Conservation (phyloP, 2,797 vertebrate genomes). For the Pangasius mekongensis region DNA sequence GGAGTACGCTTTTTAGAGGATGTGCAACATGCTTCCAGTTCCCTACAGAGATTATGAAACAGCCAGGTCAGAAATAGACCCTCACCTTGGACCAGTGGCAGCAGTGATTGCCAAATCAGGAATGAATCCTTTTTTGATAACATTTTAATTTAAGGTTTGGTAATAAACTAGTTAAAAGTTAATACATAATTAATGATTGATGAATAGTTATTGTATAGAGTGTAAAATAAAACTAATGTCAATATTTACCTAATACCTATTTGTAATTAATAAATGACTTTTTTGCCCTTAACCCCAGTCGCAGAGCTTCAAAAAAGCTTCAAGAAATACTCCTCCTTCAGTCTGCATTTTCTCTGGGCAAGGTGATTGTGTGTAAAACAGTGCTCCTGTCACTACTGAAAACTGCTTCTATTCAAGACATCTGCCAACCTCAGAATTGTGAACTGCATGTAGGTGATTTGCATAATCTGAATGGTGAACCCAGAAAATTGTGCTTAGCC, state of each 20-base stretch:
- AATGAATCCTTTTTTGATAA: background rate
- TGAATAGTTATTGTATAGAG: background rate
- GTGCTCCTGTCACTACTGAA: background rate
- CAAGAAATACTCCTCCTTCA: too few species aligned
- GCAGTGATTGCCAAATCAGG: background rate
- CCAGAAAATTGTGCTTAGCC: background rate
- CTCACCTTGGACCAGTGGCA: constrained; percentile 16
- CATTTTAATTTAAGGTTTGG: background rate
- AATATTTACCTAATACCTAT: background rate
- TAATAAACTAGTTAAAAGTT: background rate
- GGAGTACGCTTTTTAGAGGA: constrained; percentile 50
- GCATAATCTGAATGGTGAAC: background rate
- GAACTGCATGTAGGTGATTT: background rate
- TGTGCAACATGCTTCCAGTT: constrained; percentile 43
- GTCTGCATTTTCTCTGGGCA: background rate
- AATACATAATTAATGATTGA: background rate
- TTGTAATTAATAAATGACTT: background rate
- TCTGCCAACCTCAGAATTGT: too few species aligned
- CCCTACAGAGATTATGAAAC: constrained; percentile 33
- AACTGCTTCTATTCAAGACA: background rate
- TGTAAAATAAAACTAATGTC: background rate
- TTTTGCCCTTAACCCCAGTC: too few species aligned
- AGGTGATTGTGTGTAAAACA: background rate
- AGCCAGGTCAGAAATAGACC: constrained; percentile 18
- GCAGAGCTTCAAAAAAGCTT: too few species aligned